Base-by-base conservation (phyloP, 2,888 invertebrate genomes). In the Chrysolina haemoptera region DNA sequence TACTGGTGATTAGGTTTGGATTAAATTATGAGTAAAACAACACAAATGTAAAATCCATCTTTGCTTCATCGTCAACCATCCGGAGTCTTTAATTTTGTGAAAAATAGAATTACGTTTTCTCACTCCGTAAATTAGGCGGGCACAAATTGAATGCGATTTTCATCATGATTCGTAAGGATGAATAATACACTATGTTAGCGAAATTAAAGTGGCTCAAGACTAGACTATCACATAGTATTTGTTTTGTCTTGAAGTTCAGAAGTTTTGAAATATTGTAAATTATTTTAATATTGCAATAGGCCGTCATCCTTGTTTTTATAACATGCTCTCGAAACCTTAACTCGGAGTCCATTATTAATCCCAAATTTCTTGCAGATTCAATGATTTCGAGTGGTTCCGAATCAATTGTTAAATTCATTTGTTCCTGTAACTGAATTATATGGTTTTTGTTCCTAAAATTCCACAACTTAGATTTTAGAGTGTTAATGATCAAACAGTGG, bases 401-500 rank as follows among this genome's bases (percentile, higher is more conserved):
- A 43, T 43, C 43, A 43, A 43, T 9, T 4, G 43, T 9, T 5
- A 43, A 1, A 43, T 6, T 43, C 8, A 4, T 1, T 43, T 43
- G 12, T 43, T 43, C 43, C 43, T 43, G 43, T 43, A 43, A 9
- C 43, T 43, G 43, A 43, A 4, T 1, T 4, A 2, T 2, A 43
- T 43, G 43, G 8, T 43, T 43, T 43, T 43, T 43, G 2, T 43
- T 14, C 43, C 43, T 1, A n/a, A 43, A 50, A 50, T 50, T 50
- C 16, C 6, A 50, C 48, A 50, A 50, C 48, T 50, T 50, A n/a
- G 48, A 50, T 50, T 50, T 50, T 16, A 16, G n/a, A 50, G 48
- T 1, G 12, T 50, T 50, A 50, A 50, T 50, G 1, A 50, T n/a
- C 16, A 50, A 50, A 50, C 48, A 10, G 6, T 14, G 48, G 48